Percentiles rank a stretch among this genome's conserved stretches.
Evolutionary conservation across 2,797 vertebrate species (phyloP).

Genomic region (Arrhamphus sclerolepis): DNA sequence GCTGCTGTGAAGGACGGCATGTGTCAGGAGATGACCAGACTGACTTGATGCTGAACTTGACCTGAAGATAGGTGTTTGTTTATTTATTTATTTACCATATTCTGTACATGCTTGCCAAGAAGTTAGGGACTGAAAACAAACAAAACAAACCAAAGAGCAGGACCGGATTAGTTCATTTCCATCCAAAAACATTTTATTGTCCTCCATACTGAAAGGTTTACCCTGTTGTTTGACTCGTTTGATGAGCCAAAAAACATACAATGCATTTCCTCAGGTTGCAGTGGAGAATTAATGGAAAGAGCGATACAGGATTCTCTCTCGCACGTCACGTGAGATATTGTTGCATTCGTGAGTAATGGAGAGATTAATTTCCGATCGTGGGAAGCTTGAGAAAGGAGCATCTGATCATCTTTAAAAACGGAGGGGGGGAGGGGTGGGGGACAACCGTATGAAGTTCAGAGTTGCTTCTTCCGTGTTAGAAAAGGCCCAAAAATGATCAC

Average conservation of each 20-base stretch:
- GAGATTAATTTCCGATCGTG: conserved; percentile 65
- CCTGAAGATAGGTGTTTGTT: conserved; percentile 52
- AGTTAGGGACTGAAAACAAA: conserved; percentile 31
- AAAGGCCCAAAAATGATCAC: conserved; percentile 62
- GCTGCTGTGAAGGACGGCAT: too few species aligned
- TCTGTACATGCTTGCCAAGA: conserved; percentile 52
- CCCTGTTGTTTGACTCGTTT: conserved; percentile 71
- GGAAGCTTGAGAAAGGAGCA: conserved; percentile 64
- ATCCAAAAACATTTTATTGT: conserved; percentile 81
- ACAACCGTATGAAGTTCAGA: background rate
- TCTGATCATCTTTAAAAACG: conserved; percentile 55
- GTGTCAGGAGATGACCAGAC: too few species aligned
- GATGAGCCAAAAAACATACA: conserved; percentile 74
- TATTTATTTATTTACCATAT: conserved; percentile 30
- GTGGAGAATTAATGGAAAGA: conserved; percentile 72
- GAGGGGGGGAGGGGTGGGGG: background rate
- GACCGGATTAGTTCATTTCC: conserved; percentile 74
- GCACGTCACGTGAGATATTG: conserved; percentile 70
- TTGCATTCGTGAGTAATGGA: conserved; percentile 75
- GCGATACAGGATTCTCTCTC: conserved; percentile 67
- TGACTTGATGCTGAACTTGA: conserved; percentile 25
- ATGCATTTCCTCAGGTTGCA: conserved; percentile 77
- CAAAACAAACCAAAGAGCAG: conserved; percentile 57
- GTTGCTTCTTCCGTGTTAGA: conserved; percentile 48
- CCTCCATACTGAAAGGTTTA: conserved; percentile 75